Percentiles rank a stretch among this genome's conserved stretches.
These are phyloP conservation scores for Hirundo rustica DNA, from an alignment of 2,797 vertebrate species.

Conservation along the genomic window DNA sequence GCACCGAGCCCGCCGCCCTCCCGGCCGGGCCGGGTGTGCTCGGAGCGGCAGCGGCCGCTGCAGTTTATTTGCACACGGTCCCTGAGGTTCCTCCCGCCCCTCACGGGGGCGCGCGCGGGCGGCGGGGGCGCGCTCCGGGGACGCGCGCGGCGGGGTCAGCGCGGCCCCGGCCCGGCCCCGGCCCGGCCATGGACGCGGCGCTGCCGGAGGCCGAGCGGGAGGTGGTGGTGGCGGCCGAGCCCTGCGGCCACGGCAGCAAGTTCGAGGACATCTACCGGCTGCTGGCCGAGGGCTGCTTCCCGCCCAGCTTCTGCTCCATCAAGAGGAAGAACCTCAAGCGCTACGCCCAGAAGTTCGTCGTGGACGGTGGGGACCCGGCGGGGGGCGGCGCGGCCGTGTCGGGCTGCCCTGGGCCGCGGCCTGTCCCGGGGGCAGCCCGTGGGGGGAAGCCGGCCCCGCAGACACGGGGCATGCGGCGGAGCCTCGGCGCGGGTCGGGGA, in stretches of 20 bases:
- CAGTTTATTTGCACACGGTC: background rate
- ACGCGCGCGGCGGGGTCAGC: background rate
- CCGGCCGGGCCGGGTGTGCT: no score
- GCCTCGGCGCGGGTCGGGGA: background rate
- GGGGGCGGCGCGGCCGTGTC: background rate
- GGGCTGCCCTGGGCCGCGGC: background rate
- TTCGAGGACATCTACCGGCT: conserved; percentile 87
- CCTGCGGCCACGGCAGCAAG: conserved; percentile 79
- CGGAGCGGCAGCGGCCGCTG: background rate
- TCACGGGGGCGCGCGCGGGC: background rate
- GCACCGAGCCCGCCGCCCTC: background rate
- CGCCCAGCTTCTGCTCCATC: conserved; percentile 83
- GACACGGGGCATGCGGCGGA: background rate
- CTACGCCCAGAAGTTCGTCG: conserved; percentile 87
- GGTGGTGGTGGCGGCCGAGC: conserved; percentile 86
- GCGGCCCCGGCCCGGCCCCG: background rate
- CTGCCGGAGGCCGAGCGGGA: conserved; percentile 87
- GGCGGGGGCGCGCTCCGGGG: background rate
- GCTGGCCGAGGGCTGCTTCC: conserved; percentile 86
- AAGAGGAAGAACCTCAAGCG: conserved; percentile 88
- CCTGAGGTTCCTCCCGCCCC: background rate
- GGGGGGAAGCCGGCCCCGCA: background rate
- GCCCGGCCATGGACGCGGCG: conserved; percentile 76
- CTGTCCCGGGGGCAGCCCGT: background rate
- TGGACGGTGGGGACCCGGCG: conserved; percentile 76